Percentiles rank a stretch among this genome's conserved stretches.
These are phyloP conservation scores for Caloenas nicobarica DNA, from an alignment of 2,113 vertebrate genomes.

Conservation along the genomic window DNA sequence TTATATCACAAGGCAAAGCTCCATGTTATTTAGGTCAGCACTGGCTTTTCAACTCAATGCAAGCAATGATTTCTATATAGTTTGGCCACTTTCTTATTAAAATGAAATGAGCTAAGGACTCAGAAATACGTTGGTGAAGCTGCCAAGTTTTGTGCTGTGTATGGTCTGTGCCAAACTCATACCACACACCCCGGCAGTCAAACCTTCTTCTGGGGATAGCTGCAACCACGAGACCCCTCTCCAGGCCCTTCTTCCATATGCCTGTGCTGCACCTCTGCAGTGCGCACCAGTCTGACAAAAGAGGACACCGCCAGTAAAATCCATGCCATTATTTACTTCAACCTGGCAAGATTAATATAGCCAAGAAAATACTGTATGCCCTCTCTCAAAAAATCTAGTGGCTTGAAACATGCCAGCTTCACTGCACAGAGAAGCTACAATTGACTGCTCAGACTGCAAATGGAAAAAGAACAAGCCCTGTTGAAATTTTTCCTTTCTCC, in stretches of 20 bases:
- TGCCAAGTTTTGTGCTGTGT: neutral
- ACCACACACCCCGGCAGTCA: accelerated
- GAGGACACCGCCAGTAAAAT: neutral
- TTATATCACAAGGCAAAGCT: neutral
- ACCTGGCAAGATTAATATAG: neutral
- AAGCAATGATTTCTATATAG: neutral
- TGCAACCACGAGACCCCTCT: accelerated
- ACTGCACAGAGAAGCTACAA: neutral
- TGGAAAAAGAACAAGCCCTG: neutral
- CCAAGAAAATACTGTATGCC: neutral
- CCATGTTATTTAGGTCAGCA: neutral
- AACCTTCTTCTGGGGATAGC: neutral
- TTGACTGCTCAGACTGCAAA: neutral
- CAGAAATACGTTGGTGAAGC: neutral
- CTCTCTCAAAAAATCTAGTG: neutral
- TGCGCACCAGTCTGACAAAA: neutral
- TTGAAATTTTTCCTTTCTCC: neutral
- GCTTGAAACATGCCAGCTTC: neutral
- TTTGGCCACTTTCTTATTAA: neutral
- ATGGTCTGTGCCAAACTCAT: neutral
- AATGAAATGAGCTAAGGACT: neutral
- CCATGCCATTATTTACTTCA: neutral
- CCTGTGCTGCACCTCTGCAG: neutral
- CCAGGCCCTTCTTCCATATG: neutral
- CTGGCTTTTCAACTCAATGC: neutral